Conservation (phyloP, 2,888 invertebrate genomes). For the Cryptops parisi region DNA sequence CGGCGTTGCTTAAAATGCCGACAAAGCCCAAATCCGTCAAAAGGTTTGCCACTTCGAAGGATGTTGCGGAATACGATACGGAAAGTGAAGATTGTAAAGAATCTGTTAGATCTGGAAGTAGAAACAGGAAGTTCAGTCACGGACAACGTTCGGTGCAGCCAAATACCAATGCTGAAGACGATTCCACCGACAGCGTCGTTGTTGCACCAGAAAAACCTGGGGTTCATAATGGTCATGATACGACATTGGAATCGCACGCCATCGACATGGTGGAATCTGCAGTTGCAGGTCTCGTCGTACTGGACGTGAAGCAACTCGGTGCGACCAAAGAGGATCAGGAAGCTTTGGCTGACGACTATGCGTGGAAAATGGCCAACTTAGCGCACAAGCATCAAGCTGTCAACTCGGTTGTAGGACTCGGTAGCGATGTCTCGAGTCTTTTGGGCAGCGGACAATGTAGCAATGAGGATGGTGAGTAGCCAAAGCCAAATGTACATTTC, state of each 20-base stretch:
- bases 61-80: neutral
- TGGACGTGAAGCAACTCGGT: neutral
- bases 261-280: neutral
- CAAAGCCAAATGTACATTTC: neutral
- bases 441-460: conserved; percentile 23
- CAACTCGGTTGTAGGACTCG: conserved; percentile 19
- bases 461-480: conserved; percentile 26
- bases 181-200: neutral
- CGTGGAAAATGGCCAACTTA: too few species aligned
- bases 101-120: neutral
- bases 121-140: neutral
- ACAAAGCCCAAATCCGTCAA: neutral
- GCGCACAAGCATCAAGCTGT: neutral
- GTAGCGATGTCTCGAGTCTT: conserved; percentile 26
- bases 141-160: too few species aligned
- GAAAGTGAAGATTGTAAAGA: neutral
- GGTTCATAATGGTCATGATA: neutral
- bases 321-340: neutral
- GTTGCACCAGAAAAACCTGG: neutral
- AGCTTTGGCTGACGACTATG: neutral
- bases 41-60: neutral
- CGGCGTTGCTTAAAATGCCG: neutral
- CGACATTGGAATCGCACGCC: neutral
- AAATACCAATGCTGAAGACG: neutral
- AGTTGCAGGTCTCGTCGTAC: neutral